Base-by-base conservation (phyloP, 2,797 vertebrate species). In the Oceanodroma leucorhoa region DNA sequence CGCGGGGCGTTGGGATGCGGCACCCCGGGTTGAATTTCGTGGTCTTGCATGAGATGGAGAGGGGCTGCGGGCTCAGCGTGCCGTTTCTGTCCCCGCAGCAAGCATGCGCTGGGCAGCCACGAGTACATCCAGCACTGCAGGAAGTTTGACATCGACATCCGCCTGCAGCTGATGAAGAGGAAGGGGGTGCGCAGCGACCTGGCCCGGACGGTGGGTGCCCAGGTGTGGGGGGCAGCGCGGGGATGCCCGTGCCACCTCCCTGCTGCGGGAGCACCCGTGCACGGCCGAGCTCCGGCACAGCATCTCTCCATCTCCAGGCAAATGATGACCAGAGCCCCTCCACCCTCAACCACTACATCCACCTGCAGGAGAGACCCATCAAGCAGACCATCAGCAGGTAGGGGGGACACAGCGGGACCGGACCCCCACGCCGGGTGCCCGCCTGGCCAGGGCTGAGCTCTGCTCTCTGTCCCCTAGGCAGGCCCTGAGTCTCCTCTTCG, bases 341-440 rank as follows among this genome's bases (percentile, higher is more conserved):
- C 78, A 98, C 99, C 32, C 98, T 99, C 98, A 99, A 99, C 98
- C 99, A 99, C 97, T 97, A 97, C 97, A 97, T 99, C 96, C 98
- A 99, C 75, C 98, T 99, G 73, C 99, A 99, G 95, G 99, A 99
- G 96, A 98, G 99, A 51, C 99, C 99, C 41, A 98, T 99, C 97
- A 99, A 99, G 86, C 99, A 99, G 97, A 99, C 99, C 6, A 98
- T 99, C 95, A 99, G 99, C 97, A 99, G 99, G 99, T 99, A 77
- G 27, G 11, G 69, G 46, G 60, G 34, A 9, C 7, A 2, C 0
- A 0, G 62, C 1, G 18, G 40, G 12, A 38, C 14, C 1, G 0
- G 8, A 1, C 9, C 26, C 16, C 46, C 0, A 0, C 1, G 5
- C 43, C 5, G 1, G 7, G 5, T 22, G n/a, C 30, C 41, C 5